These are phyloP conservation scores for Ceratosolen fusciceps DNA, from an alignment of 1,140 invertebrate genomes.

Conservation along the genomic window DNA sequence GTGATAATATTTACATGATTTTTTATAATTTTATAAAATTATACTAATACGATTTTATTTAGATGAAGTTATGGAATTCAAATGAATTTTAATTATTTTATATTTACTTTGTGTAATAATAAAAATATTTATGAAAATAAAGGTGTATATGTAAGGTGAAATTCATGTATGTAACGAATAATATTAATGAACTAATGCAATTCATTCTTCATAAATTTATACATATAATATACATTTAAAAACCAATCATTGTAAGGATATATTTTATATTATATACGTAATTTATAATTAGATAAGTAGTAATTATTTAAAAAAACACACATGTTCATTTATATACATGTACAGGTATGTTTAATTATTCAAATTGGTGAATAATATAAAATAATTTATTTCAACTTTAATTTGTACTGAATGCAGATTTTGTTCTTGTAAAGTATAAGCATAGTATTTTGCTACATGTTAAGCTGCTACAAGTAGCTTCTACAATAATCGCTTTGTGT, in stretches of 20 bases:
- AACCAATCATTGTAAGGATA: background rate
- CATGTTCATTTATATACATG: no score
- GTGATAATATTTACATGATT: no score
- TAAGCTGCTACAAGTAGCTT: no score
- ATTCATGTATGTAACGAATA: background rate
- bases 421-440: no score
- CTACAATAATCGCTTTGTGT: no score
- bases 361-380: no score
- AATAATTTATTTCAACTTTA: no score
- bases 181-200: slow-evolving; percentile 10
- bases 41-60: background rate
- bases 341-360: no score
- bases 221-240: slow-evolving; percentile 9
- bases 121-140: background rate
- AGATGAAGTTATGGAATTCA: background rate
- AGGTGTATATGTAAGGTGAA: background rate
- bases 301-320: background rate
- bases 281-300: background rate
- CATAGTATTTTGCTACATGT: no score
- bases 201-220: slow-evolving; percentile 19
- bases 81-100: slow-evolving; percentile 4
- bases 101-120: background rate
- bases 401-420: no score
- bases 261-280: slow-evolving; percentile 2
- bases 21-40: no score